Evolutionary conservation across 2,797 vertebrate genomes (phyloP), one percentile per base, ranked within the genome.

Genomic region (Antrozous pallidus): DNA sequence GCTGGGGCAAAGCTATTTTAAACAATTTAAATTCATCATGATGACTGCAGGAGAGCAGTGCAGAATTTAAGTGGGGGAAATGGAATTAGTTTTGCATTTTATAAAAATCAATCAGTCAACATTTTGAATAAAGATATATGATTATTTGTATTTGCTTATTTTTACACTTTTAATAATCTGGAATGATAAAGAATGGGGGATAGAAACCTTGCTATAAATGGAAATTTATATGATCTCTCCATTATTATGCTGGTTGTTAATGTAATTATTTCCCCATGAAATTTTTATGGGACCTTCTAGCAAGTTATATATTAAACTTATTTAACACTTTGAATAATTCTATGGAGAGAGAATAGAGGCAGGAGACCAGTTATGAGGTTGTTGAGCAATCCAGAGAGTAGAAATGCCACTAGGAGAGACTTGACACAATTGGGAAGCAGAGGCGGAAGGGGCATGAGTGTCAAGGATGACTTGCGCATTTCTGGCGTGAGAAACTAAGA

Each of bases 81-180:
- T 40, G 88, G 33, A 84, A 78, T 73, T 47, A 7, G 1, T 45
- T 65, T 85, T 88, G 8, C 26, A n/a, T 80, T 91, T 93, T 93
- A 22, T 18, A 65, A 82, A 87, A 67, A 24, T 14, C 81, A 84
- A 75, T 78, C 22, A n/a, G 4, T 42, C 77, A 70, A 31, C 22
- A 26, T 67, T 82, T 81, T 85, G 54, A 74, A n/a, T 33, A 58
- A 58, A 94, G n/a, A 4, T 22, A 38, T 58, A 11, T 2, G 6
- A 9, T 56, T 36, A 26, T 24, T 88, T 63, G 75, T 33, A 22
- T 63, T 67, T 81, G 16, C 14, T 84, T n/a, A 5, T 26, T 78
- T 47, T 17, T 77, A 13, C 38, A 74, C 3, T 74, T 83, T 84
- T 58, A 56, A 31, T 78, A 54, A 67, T 67, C 54, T 40, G 73